Conservation (phyloP, 1,140 invertebrate genomes). For the Drosophila ananassae region DNA sequence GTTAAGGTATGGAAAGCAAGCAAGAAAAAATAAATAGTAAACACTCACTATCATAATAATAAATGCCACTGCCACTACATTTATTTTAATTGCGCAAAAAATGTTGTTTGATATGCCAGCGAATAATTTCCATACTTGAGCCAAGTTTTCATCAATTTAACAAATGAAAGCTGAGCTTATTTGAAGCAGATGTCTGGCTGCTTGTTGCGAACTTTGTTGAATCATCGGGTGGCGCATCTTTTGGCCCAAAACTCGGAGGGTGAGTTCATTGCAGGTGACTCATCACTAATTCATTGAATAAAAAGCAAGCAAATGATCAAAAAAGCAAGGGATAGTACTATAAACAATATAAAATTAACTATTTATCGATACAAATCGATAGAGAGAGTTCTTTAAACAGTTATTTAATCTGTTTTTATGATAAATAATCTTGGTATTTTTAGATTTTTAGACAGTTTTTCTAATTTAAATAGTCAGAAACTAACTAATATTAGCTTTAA, state of each 20-base stretch:
- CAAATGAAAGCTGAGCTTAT: constrained; percentile 47
- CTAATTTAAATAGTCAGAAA: too few relatives aligned
- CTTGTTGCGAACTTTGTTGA: constrained; percentile 21
- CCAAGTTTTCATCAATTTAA: constrained; percentile 35
- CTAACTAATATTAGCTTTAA: too few relatives aligned
- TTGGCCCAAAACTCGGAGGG: constrained; percentile 11
- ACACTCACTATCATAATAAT: not conserved
- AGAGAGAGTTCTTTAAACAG: not conserved
- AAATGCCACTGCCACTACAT: constrained; percentile 55
- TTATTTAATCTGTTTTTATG: not conserved
- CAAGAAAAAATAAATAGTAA: not conserved
- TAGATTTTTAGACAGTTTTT: too few relatives aligned
- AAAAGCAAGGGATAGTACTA: not conserved
- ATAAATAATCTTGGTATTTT: not conserved
- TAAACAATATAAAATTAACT: not conserved
- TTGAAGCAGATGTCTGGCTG: constrained; percentile 21
- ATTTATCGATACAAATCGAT: not conserved
- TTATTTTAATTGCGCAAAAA: constrained; percentile 71
- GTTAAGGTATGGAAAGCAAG: constrained; percentile 27
- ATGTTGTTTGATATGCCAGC: constrained; percentile 50
- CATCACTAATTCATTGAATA: not conserved
- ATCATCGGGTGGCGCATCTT: constrained; percentile 36
- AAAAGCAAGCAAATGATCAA: constrained; percentile 6
- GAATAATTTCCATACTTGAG: constrained; percentile 53
- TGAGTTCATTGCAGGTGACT: constrained; percentile 44